These are phyloP conservation scores for Scaeva pyrastri DNA, from an alignment of 2,888 invertebrate genomes.

Conservation along the genomic window DNA sequence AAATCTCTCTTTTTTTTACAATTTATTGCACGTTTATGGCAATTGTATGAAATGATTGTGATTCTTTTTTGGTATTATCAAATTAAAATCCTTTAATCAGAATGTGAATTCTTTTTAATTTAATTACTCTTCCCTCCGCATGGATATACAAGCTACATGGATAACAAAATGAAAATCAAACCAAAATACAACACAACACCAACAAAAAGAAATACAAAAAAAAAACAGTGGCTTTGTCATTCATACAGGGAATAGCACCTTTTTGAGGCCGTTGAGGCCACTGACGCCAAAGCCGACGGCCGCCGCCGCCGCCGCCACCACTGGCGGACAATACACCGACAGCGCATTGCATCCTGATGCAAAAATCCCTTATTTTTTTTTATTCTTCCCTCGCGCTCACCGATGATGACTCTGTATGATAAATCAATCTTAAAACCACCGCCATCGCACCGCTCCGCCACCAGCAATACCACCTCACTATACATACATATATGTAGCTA, in stretches of 20 bases:
- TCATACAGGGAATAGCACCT: constrained; percentile 34
- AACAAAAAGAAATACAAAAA: no score
- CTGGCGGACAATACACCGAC: constrained; percentile 5
- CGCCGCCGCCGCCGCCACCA: neutral
- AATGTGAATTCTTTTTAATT: constrained; percentile 61
- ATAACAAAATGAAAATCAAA: constrained; percentile 16
- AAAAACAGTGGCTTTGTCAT: constrained; percentile 41
- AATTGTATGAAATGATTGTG: constrained; percentile 34
- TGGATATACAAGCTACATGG: neutral
- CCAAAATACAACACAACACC: neutral
- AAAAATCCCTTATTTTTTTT: constrained; percentile 4
- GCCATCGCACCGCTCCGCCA: neutral
- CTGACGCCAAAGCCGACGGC: constrained; percentile 9
- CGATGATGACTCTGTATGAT: constrained; percentile 38
- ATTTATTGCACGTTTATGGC: constrained; percentile 13
- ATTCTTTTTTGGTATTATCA: constrained; percentile 44
- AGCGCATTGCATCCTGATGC: constrained; percentile 30
- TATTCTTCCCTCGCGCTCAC: neutral
- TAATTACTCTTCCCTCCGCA: constrained; percentile 43
- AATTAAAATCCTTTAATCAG: constrained; percentile 71
- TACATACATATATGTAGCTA: neutral
- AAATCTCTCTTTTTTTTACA: constrained; percentile 5
- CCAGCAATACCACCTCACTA: constrained; percentile 25
- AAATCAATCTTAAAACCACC: constrained; percentile 70
- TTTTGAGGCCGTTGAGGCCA: constrained; percentile 49